phyloP scores from a whole-genome alignment of 37 sponge, comb jelly and placozoan species.

The Halisarca cf. caerulea region DNA sequence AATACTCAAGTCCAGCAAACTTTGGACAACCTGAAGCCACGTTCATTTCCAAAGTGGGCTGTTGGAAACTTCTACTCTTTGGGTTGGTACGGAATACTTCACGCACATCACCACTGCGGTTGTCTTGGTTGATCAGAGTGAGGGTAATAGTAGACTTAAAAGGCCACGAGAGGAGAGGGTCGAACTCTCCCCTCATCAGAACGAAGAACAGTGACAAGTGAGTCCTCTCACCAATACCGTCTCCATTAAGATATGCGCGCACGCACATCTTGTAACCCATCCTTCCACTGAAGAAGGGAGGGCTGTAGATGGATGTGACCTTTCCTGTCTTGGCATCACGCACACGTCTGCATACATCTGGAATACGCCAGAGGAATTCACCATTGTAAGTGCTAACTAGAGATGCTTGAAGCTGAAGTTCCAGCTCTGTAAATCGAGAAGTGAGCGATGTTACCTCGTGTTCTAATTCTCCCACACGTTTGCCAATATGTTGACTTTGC shows the following conservation, averaged over 20 bases:
- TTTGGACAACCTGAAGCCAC: conserved; percentile 74
- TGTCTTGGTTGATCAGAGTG: conserved; percentile 16
- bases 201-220: conserved; percentile 87
- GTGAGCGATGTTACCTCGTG: conserved; percentile 21
- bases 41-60: conserved; percentile 59
- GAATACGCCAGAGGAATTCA: conserved; percentile 78
- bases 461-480: conserved; percentile 53
- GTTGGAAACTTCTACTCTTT: conserved; percentile 43
- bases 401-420: conserved; percentile 80
- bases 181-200: conserved; percentile 74
- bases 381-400: conserved; percentile 86
- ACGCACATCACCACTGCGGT: not conserved
- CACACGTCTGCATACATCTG: conserved; percentile 64
- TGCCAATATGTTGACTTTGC: too few species aligned
- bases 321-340: conserved; percentile 70
- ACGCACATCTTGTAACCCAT: conserved; percentile 92
- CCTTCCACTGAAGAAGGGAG: conserved; percentile 72
- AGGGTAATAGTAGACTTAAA: conserved; percentile 16
- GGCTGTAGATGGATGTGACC: conserved; percentile 79
- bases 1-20: conserved; percentile 50
- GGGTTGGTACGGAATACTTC: conserved; percentile 24
- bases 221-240: conserved; percentile 78
- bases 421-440: conserved; percentile 57
- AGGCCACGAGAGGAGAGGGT: conserved; percentile 31
- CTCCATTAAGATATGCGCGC: conserved; percentile 81